Conservation (phyloP, 2,888 invertebrate genomes). For the Anarsia innoxiella region DNA sequence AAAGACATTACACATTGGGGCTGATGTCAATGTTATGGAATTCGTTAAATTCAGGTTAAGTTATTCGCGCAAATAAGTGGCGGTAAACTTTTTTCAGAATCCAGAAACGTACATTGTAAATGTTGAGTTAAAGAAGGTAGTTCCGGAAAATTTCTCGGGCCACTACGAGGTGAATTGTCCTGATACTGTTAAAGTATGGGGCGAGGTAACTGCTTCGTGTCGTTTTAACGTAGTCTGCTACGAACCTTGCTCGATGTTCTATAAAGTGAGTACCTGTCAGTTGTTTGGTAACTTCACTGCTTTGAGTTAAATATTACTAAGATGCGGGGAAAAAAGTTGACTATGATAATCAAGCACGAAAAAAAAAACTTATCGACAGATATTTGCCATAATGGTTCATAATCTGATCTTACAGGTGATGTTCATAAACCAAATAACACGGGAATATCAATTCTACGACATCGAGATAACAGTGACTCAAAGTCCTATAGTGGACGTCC, state of each 20-base stretch:
- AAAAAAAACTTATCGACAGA: neutral
- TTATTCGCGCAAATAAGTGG: too few relatives aligned
- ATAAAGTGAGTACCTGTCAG: neutral
- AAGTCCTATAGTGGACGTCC: constrained; percentile 46
- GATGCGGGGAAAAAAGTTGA: too few relatives aligned
- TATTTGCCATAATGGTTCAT: neutral
- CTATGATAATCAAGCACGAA: neutral
- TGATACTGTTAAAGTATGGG: constrained; percentile 57
- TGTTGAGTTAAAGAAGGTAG: constrained; percentile 44
- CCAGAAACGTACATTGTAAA: constrained; percentile 50
- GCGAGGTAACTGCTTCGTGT: constrained; percentile 56
- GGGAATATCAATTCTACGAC: constrained; percentile 60
- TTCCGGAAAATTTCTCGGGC: constrained; percentile 55
- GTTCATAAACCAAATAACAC: constrained; percentile 46
- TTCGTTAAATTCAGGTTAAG: too few relatives aligned
- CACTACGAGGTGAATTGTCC: constrained; percentile 58
- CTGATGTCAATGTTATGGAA: too few relatives aligned
- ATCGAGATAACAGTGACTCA: constrained; percentile 38
- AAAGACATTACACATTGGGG: too few relatives aligned
- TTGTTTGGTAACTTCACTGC: too few relatives aligned
- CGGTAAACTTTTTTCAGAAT: neutral
- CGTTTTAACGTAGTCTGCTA: constrained; percentile 54
- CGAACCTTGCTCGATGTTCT: constrained; percentile 49
- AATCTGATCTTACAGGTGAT: constrained; percentile 35
- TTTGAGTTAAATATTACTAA: too few relatives aligned